Conservation (phyloP, 2,113 vertebrate species). For the Pseudorhombus dupliciocellatus region DNA sequence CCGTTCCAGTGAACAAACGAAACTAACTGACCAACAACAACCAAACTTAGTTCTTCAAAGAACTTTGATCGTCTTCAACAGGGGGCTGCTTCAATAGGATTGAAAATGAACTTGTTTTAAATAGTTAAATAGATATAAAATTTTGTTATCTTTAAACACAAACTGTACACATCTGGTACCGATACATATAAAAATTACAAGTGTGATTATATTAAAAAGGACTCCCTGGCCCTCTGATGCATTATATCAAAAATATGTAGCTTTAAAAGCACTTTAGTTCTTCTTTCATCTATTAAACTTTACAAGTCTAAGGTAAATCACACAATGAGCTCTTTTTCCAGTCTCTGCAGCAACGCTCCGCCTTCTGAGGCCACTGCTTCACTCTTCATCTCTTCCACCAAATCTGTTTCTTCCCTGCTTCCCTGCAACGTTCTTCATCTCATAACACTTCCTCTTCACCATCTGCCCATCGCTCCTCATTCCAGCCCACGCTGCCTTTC, state of each 20-base stretch:
- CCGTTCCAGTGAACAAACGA: conserved; percentile 12
- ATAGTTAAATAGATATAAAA: conserved; percentile 85
- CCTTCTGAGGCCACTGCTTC: background rate
- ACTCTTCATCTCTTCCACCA: conserved; percentile 75
- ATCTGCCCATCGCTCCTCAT: conserved; percentile 6
- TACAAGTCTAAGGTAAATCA: conserved; percentile 89
- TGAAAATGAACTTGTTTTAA: conserved; percentile 71
- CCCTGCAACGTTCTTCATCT: conserved; percentile 73
- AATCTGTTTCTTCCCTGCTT: background rate
- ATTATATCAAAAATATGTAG: conserved; percentile 91
- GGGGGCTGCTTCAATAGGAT: conserved; percentile 49
- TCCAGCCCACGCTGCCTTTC: background rate
- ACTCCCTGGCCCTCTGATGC: conserved; percentile 83
- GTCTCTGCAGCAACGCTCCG: background rate
- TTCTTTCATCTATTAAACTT: conserved; percentile 83
- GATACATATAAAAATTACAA: conserved; percentile 78
- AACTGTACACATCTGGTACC: conserved; percentile 84
- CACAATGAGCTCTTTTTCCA: conserved; percentile 64
- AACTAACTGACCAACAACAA: background rate
- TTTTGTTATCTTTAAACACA: conserved; percentile 73
- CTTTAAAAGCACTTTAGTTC: conserved; percentile 88
- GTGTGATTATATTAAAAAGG: conserved; percentile 86
- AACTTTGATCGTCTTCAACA: conserved; percentile 39
- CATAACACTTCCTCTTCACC: conserved; percentile 59
- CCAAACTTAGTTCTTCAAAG: conserved; percentile 37